These are phyloP conservation scores for Trematomus loennbergii DNA, from an alignment of 2,113 vertebrate species.

Conservation along the genomic window DNA sequence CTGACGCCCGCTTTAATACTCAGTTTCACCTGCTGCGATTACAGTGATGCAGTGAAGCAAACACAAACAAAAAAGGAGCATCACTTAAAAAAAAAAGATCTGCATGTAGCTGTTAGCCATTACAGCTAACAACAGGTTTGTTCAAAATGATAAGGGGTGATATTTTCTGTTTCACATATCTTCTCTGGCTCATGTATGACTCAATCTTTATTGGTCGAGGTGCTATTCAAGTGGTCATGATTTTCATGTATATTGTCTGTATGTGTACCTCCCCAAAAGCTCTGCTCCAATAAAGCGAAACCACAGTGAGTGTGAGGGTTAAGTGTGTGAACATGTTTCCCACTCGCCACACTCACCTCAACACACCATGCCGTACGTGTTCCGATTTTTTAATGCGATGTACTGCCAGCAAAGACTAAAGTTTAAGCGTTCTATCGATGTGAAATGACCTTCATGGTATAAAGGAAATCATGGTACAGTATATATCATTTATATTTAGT, in stretches of 20 bases:
- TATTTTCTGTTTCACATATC: slow-evolving; percentile 22
- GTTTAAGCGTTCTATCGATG: background rate
- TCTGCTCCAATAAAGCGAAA: background rate
- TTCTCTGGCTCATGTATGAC: background rate
- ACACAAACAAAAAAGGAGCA: slow-evolving; percentile 37
- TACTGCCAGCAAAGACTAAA: background rate
- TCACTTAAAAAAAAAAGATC: slow-evolving; percentile 49
- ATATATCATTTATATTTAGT: background rate
- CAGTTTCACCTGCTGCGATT: slow-evolving; percentile 63
- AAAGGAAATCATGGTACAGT: background rate
- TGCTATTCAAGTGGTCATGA: background rate
- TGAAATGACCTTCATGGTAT: background rate
- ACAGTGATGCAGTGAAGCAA: slow-evolving; percentile 39
- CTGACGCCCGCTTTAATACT: slow-evolving; percentile 57
- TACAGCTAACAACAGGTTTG: slow-evolving; percentile 31
- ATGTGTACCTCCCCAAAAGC: background rate
- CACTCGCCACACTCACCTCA: background rate
- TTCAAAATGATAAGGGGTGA: slow-evolving; percentile 18
- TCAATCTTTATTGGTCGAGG: background rate
- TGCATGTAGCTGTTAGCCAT: slow-evolving; percentile 5
- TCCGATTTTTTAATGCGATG: background rate
- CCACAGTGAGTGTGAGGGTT: slow-evolving; percentile 1
- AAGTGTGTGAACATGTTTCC: slow-evolving; percentile 38
- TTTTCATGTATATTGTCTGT: background rate
- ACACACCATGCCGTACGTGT: background rate